Evolutionary conservation across 2,888 invertebrate species (phyloP).

Genomic region (Panzeria rudis): DNA sequence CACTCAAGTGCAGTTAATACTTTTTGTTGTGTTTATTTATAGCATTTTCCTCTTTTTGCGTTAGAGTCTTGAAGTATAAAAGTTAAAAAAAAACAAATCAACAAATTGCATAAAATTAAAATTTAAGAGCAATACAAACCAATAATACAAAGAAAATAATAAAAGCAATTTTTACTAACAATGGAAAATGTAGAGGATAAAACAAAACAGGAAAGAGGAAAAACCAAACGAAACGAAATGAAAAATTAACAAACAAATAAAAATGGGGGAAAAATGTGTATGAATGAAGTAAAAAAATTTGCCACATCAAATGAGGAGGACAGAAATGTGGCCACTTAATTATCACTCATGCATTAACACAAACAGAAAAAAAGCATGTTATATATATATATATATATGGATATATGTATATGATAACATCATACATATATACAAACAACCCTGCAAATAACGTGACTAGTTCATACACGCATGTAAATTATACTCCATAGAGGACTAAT

Average conservation of each 20-base stretch:
- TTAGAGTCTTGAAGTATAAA: constrained; percentile 29
- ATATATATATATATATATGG: too few relatives aligned
- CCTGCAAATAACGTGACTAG: too few relatives aligned
- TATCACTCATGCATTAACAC: constrained; percentile 75
- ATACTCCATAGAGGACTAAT: too few relatives aligned
- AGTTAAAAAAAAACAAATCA: constrained; percentile 65
- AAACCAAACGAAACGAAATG: constrained; percentile 28
- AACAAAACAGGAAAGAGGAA: constrained; percentile 37
- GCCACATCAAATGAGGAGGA: constrained; percentile 66
- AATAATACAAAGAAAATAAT: constrained; percentile 53
- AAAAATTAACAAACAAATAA: constrained; percentile 32
- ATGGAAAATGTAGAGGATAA: constrained; percentile 48
- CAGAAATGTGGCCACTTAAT: constrained; percentile 76
- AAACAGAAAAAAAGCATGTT: constrained; percentile 34
- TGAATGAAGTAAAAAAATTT: constrained; percentile 50
- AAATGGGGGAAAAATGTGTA: not conserved
- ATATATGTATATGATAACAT: too few relatives aligned
- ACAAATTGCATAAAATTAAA: constrained; percentile 70
- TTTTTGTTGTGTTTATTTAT: constrained; percentile 31
- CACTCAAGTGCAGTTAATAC: constrained; percentile 54
- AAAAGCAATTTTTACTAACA: constrained; percentile 38
- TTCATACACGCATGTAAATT: too few relatives aligned
- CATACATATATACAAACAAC: not conserved
- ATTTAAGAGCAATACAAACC: constrained; percentile 70
- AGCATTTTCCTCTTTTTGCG: not conserved